Percentiles rank a stretch among this genome's conserved stretches.
These are phyloP conservation scores for Tuta absoluta DNA, from an alignment of 2,888 invertebrate genomes.

Conservation along the genomic window DNA sequence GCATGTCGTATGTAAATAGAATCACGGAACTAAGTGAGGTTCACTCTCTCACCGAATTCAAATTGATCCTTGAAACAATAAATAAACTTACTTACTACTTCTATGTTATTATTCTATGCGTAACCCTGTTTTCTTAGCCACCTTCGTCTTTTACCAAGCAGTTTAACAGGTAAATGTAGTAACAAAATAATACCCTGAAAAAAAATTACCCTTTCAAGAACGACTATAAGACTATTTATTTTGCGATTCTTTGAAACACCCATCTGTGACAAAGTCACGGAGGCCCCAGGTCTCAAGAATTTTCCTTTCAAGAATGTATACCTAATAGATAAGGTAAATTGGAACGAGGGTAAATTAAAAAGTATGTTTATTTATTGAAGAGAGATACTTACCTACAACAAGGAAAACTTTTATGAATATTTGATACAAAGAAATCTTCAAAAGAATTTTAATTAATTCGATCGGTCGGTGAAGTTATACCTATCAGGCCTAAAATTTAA, in stretches of 20 bases:
- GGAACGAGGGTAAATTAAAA: neutral
- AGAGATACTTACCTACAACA: neutral
- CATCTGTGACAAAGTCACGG: too few relatives aligned
- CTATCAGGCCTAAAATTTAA: constrained; percentile 10
- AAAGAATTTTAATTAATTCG: constrained; percentile 37
- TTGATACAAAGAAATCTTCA: constrained; percentile 29
- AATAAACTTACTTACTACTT: too few relatives aligned
- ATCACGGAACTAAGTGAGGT: constrained; percentile 33
- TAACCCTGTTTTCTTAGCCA: too few relatives aligned
- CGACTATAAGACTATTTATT: too few relatives aligned
- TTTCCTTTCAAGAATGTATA: too few relatives aligned
- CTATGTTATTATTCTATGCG: too few relatives aligned
- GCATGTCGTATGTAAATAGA: constrained; percentile 24
- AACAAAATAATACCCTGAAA: too few relatives aligned
- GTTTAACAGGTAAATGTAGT: too few relatives aligned
- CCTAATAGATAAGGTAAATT: neutral
- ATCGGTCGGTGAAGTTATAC: constrained; percentile 28
- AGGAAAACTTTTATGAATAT: constrained; percentile 26
- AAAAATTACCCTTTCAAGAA: too few relatives aligned
- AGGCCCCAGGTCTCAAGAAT: too few relatives aligned
- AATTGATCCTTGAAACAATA: constrained; percentile 33
- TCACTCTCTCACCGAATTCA: constrained; percentile 39
- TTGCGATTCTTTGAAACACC: too few relatives aligned
- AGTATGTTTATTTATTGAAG: constrained; percentile 1
- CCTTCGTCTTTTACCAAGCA: too few relatives aligned